A percentile compares a stretch with the other conserved stretches of the same genome.
Evolutionary conservation across 2,888 invertebrate genomes (phyloP).

Genomic region (Clepsis dumicolana): DNA sequence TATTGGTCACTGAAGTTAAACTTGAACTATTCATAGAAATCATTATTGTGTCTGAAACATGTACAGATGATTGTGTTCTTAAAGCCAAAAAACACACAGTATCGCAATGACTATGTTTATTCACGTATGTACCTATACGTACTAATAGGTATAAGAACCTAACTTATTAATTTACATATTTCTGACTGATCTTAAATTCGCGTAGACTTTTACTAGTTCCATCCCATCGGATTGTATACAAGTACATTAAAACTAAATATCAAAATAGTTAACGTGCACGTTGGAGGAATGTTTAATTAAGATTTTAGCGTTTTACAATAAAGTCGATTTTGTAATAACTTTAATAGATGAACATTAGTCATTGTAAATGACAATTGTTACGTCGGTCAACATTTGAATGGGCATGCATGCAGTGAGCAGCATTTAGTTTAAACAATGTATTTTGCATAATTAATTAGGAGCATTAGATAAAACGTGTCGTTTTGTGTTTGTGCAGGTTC

Average conservation of each 20-base stretch:
- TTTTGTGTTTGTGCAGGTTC: not conserved
- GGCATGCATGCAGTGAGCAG: not conserved
- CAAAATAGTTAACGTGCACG: not conserved
- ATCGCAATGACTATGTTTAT: too few species aligned
- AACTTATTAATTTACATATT: too few species aligned
- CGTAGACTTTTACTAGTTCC: too few species aligned
- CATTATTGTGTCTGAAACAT: too few species aligned
- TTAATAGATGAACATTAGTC: not conserved
- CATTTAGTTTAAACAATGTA: conserved; percentile 33
- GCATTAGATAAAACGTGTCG: conserved; percentile 32
- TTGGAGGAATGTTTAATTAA: not conserved
- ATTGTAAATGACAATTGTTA: not conserved
- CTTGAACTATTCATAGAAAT: too few species aligned
- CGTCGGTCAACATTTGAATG: not conserved
- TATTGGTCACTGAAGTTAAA: too few species aligned
- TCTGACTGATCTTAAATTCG: too few species aligned
- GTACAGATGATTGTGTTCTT: too few species aligned
- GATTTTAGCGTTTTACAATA: not conserved
- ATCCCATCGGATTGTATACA: too few species aligned
- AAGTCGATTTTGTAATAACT: not conserved
- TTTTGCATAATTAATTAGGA: conserved; percentile 37
- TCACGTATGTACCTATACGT: too few species aligned
- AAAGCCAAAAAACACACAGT: too few species aligned
- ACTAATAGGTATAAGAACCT: too few species aligned
- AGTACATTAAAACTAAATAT: not conserved